A percentile compares a stretch with the other conserved stretches of the same genome.
phyloP scores from a whole-genome alignment of 1,140 invertebrate species.

The Pachypsylla venusta region DNA sequence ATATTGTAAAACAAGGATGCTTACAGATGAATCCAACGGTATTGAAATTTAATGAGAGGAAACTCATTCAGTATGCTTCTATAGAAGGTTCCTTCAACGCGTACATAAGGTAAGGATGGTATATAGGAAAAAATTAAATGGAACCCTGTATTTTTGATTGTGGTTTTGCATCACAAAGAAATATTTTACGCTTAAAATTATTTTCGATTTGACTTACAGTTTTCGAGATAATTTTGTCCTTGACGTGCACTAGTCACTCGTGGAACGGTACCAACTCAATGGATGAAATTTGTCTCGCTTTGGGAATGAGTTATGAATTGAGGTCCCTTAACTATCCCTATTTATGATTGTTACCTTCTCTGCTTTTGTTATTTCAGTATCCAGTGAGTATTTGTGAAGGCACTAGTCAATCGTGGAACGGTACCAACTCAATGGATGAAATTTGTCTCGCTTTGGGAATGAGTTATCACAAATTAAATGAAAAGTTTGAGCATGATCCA shows the following conservation, averaged over 20 bases:
- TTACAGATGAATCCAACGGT: conserved; percentile 57
- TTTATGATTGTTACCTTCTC: too few species aligned
- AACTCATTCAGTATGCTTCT: conserved; percentile 79
- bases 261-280: conserved; percentile 6
- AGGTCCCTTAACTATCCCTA: too few species aligned
- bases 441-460: not conserved
- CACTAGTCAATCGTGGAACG: not conserved
- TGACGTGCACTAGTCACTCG: not conserved
- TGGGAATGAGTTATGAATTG: not conserved
- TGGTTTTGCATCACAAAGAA: too few species aligned
- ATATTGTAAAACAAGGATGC: conserved; percentile 73
- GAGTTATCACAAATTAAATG: conserved; percentile 3
- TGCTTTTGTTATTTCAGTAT: too few species aligned
- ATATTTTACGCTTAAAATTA: too few species aligned
- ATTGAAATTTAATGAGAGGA: conserved; percentile 61
- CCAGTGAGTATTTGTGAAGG: not conserved
- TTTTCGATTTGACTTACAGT: too few species aligned
- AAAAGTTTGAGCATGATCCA: conserved; percentile 1
- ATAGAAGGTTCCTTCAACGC: conserved; percentile 71
- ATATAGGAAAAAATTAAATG: too few species aligned
- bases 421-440: conserved; percentile 4
- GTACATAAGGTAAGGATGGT: conserved; percentile 57
- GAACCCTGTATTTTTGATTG: too few species aligned
- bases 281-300: conserved; percentile 1
- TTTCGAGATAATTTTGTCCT: too few species aligned